Conservation (phyloP, 2,113 vertebrate species). For the Guaruba guarouba region DNA sequence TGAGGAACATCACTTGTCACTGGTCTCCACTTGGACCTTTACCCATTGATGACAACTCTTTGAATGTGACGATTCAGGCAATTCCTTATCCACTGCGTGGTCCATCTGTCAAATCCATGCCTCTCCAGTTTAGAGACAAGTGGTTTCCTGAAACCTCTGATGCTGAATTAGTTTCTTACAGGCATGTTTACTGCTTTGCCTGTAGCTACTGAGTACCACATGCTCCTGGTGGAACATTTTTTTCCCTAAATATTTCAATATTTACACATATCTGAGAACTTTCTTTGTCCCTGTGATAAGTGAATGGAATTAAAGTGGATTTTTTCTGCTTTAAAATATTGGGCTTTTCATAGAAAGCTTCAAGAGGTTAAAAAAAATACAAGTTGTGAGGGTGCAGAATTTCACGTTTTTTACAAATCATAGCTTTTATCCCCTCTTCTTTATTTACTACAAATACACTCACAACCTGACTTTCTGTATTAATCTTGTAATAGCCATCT, state of each 20-base stretch:
- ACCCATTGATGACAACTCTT: neutral
- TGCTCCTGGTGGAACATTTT: neutral
- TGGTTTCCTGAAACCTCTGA: neutral
- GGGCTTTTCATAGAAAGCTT: neutral
- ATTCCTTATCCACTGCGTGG: neutral
- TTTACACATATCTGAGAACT: neutral
- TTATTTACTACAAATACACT: neutral
- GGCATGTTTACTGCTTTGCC: neutral
- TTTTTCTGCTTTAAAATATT: neutral
- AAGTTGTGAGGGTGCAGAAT: neutral
- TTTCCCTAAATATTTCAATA: neutral
- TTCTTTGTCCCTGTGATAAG: neutral
- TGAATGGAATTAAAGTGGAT: neutral
- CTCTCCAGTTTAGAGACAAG: neutral
- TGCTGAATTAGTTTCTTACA: neutral
- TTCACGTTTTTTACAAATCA: neutral
- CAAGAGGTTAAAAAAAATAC: neutral
- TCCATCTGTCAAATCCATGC: neutral
- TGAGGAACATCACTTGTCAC: neutral
- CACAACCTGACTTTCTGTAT: neutral
- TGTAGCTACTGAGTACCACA: neutral
- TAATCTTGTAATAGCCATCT: neutral
- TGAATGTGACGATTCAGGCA: neutral
- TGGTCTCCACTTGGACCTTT: neutral
- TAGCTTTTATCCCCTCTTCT: neutral